Percentiles rank a stretch among this genome's conserved stretches.
Evolutionary conservation across 1,140 invertebrate genomes (phyloP).

Genomic region (Druon quercuslanigerum): DNA sequence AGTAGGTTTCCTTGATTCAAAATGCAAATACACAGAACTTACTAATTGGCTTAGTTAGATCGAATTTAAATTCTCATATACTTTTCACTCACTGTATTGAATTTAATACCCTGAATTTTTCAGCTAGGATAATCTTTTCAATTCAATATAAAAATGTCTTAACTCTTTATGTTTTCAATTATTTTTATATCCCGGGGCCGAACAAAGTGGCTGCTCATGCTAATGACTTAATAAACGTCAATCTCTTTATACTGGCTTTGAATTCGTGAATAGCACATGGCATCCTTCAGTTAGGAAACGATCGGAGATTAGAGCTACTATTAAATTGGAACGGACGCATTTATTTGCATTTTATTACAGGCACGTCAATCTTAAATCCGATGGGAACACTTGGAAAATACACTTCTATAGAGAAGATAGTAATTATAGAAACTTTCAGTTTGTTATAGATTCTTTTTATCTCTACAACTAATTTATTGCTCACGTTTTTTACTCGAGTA

Average conservation of each 20-base stretch:
- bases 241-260: constrained; percentile 25
- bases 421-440: not conserved
- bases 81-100: too few species aligned
- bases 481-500: too few species aligned
- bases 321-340: constrained; percentile 21
- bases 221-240: constrained; percentile 28
- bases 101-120: too few species aligned
- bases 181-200: not conserved
- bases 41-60: too few species aligned
- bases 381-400: constrained; percentile 11
- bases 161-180: not conserved
- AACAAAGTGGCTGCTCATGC: constrained; percentile 4
- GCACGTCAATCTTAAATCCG: constrained; percentile 4
- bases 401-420: too few species aligned
- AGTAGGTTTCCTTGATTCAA: too few species aligned
- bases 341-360: constrained; percentile 27
- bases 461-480: too few species aligned
- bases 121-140: too few species aligned
- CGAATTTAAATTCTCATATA: too few species aligned
- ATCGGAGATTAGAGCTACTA: constrained; percentile 19
- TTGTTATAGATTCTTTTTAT: not conserved
- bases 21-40: too few species aligned
- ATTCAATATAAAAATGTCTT: too few species aligned
- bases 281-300: constrained; percentile 19
- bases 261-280: constrained; percentile 24